phyloP scores from a whole-genome alignment of 2,888 invertebrate species.

The Melikaiella ostensackeni region DNA sequence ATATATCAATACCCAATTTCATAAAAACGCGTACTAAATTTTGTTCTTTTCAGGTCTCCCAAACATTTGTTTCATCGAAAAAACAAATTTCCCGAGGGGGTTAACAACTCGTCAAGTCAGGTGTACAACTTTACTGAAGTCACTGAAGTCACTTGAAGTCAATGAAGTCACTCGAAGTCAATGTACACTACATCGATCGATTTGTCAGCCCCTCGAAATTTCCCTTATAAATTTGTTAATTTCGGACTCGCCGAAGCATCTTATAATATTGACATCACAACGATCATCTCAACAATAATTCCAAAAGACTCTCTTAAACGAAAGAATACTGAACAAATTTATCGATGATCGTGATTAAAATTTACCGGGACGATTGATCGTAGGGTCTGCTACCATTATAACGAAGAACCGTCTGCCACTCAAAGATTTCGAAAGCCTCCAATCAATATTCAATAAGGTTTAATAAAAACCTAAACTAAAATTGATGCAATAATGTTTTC shows the following conservation, averaged over 20 bases:
- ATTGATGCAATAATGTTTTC: background rate
- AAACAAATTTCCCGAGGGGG: background rate
- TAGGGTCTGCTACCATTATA: constrained; percentile 44
- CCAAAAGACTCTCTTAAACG: background rate
- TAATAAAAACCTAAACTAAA: background rate
- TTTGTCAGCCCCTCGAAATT: too few relatives aligned
- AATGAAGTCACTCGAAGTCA: too few relatives aligned
- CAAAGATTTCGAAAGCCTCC: constrained; percentile 39
- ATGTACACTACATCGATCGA: too few relatives aligned
- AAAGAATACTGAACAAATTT: constrained; percentile 6
- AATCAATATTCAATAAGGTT: background rate
- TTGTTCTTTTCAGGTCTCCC: background rate
- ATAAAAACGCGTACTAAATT: constrained; percentile 37
- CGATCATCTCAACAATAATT: constrained; percentile 30
- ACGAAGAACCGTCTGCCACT: constrained; percentile 52
- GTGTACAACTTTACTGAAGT: too few relatives aligned
- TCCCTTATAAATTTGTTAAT: background rate
- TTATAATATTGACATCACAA: constrained; percentile 30
- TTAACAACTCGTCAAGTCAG: too few relatives aligned
- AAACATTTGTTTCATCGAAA: constrained; percentile 9
- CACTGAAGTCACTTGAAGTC: too few relatives aligned
- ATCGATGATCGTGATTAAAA: background rate
- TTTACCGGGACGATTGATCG: constrained; percentile 42
- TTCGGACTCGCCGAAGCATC: constrained; percentile 6
- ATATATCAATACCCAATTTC: constrained; percentile 38